Evolutionary conservation across 2,888 invertebrate genomes (phyloP).

Genomic region (Holacanthella duospinosa): DNA sequence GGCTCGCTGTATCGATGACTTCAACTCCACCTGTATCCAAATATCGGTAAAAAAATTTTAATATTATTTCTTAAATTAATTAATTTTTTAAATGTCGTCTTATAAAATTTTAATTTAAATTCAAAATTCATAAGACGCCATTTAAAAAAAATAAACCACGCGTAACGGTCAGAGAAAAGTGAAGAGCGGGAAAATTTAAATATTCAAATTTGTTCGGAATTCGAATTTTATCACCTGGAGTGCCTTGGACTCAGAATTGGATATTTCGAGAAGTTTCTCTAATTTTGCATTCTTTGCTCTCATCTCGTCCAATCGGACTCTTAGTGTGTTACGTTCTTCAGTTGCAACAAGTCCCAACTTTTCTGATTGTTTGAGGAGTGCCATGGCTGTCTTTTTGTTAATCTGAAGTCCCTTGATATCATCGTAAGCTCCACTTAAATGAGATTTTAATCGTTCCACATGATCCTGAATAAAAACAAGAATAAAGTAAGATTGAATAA

Average conservation of each 20-base stretch:
- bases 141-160: too few relatives aligned
- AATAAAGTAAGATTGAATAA: not conserved
- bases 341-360: constrained; percentile 51
- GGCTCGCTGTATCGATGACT: constrained; percentile 77
- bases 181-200: too few relatives aligned
- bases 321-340: constrained; percentile 40
- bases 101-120: too few relatives aligned
- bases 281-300: constrained; percentile 25
- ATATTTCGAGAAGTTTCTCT: constrained; percentile 35
- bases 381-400: constrained; percentile 58
- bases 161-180: too few relatives aligned
- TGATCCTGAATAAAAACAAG: constrained; percentile 28
- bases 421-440: constrained; percentile 12
- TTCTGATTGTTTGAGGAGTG: constrained; percentile 67
- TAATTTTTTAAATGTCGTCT: too few relatives aligned
- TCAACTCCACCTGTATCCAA: constrained; percentile 54
- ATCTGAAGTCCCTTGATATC: constrained; percentile 56
- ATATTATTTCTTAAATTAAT: too few relatives aligned
- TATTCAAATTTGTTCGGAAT: too few relatives aligned
- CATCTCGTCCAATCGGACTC: constrained; percentile 37
- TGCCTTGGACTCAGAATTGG: constrained; percentile 34
- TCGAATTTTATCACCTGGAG: too few relatives aligned
- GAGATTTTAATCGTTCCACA: constrained; percentile 25
- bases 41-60: too few relatives aligned
- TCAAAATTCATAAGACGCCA: too few relatives aligned